These are phyloP conservation scores for Salminus brasiliensis DNA, from an alignment of 2,113 vertebrate species.

Conservation along the genomic window DNA sequence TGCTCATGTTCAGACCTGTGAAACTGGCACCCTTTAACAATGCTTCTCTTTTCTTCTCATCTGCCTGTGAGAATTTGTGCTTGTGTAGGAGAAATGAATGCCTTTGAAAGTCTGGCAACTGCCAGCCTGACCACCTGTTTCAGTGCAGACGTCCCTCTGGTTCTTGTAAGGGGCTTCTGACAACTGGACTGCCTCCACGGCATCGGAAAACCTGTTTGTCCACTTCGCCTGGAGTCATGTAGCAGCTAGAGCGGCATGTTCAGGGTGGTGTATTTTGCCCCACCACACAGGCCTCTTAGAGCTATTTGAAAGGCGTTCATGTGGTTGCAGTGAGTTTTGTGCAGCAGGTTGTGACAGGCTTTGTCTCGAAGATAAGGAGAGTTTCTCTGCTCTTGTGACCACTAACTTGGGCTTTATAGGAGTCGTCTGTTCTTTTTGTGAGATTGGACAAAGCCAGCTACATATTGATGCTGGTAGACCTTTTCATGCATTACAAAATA, in stretches of 20 bases:
- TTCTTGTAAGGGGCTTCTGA: conserved; percentile 20
- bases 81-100: background rate
- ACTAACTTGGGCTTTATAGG: background rate
- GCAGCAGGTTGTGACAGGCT: conserved; percentile 52
- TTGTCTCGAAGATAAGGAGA: conserved; percentile 39
- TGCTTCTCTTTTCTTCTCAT: background rate
- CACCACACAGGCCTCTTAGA: conserved; percentile 17
- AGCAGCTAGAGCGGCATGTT: conserved; percentile 31
- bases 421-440: background rate
- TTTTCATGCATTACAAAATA: too few relatives aligned
- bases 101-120: background rate
- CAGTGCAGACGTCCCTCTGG: background rate
- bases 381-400: background rate
- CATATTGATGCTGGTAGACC: too few relatives aligned
- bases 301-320: conserved; percentile 9
- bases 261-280: conserved; percentile 38
- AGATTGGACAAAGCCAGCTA: background rate
- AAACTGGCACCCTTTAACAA: background rate
- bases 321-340: conserved; percentile 34
- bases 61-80: background rate
- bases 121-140: conserved; percentile 39
- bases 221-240: conserved; percentile 43
- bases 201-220: conserved; percentile 55
- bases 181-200: conserved; percentile 40
- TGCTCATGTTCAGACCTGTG: conserved; percentile 22